A percentile compares a stretch with the other conserved stretches of the same genome.
These are phyloP conservation scores for Chloromyia formosa DNA, from an alignment of 2,888 invertebrate genomes.

Conservation along the genomic window DNA sequence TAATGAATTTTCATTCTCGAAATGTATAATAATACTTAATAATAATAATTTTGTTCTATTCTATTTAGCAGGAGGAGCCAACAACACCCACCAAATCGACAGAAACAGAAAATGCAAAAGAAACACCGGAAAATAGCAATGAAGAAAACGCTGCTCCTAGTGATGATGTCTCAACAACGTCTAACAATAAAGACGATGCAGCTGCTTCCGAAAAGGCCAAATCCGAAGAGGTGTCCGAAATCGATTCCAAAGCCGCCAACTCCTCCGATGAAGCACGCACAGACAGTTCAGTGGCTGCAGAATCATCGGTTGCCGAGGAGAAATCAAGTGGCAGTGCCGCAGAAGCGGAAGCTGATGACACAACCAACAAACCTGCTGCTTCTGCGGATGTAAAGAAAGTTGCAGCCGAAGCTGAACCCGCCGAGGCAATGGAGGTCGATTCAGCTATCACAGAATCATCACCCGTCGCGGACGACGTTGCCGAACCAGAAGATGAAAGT, in stretches of 20 bases:
- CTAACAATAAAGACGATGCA: conserved; percentile 14
- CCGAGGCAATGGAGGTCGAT: conserved; percentile 62
- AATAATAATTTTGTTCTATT: too few species aligned
- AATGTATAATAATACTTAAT: too few species aligned
- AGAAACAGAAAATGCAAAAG: conserved; percentile 34
- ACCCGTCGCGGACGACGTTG: background rate
- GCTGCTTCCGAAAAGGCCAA: conserved; percentile 9
- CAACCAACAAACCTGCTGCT: conserved; percentile 52
- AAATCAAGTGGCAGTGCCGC: conserved; percentile 49
- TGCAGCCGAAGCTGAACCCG: conserved; percentile 51
- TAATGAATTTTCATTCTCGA: too few species aligned
- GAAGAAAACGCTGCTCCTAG: background rate
- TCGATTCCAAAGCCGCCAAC: conserved; percentile 16
- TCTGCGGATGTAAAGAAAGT: conserved; percentile 48
- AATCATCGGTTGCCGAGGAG: conserved; percentile 50
- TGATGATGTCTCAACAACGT: background rate
- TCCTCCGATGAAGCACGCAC: background rate
- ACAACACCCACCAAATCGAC: conserved; percentile 34
- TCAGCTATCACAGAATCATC: conserved; percentile 27
- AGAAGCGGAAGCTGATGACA: conserved; percentile 46
- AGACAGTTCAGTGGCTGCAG: conserved; percentile 55
- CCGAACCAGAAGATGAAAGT: conserved; percentile 10
- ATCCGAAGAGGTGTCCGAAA: conserved; percentile 18
- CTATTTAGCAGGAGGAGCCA: conserved; percentile 28
- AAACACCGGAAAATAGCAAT: conserved; percentile 10